Evolutionary conservation across 2,888 invertebrate species (phyloP), one percentile per base, ranked within the genome.

Genomic region (Lepidocyrtoides sp.): DNA sequence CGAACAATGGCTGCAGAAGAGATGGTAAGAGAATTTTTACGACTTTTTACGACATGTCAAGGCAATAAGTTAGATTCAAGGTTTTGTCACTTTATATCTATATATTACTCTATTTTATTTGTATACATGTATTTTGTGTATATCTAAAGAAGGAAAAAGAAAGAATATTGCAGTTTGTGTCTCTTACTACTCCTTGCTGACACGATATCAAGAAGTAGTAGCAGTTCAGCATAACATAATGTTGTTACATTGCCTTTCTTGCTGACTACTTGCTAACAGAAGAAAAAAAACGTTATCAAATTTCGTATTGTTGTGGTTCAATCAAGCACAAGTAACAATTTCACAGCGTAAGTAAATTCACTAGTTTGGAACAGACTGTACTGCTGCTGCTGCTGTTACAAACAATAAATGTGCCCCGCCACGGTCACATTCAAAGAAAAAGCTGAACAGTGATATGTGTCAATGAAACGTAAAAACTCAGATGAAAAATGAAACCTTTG

Each of bases 11-110:
- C n/a, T 84, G 36, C 23, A 66, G 66, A 36, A 75, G 44, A 81
- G 83, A 75, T 89, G 41, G 69, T 51, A 89, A 89, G 84, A 84
- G 83, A 63, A 89, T 10, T 82, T 88, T 89, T 89, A 89, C 72
- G 89, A 89, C 89, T 82, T 77, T 81, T 81, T 57, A 81, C 51
- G 77, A 51, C 77, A 51, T 89, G 89, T 82, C 89, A 82, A 89
- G 89, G 89, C 89, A 89, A 82, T 89, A 89, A 89, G 89, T 89
- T 72, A 89, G 89, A 89, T 72, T 89, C 89, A 89, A 89, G 89
- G 89, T 89, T 89, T 89, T 89, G 89, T 89, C 89, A 82, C 75
- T 82, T 72, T 89, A 69, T 26, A 26, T 44, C 5, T 17, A 23
- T 26, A 44, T 29, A 7, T 26, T 26, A 20, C 36, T 82, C 36